phyloP scores from a whole-genome alignment of 2,113 vertebrate genomes.

The Malurus alboscapulatus region DNA sequence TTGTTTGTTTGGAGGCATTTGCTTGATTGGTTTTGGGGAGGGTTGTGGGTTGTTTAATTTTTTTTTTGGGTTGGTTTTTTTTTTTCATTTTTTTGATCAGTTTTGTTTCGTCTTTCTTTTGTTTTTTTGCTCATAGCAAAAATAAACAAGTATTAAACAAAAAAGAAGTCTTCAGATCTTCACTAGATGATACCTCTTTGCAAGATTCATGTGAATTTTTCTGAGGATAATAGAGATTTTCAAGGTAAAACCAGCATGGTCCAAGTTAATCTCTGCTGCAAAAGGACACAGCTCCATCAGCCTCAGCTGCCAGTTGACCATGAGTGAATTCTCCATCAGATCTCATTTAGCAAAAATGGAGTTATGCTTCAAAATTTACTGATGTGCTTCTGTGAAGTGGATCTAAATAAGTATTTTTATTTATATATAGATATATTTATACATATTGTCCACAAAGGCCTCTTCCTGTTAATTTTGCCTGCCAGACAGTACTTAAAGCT shows the following conservation, averaged over 20 bases:
- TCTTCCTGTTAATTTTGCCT: slow-evolving; percentile 73
- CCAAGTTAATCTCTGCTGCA: not conserved
- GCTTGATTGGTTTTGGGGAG: not conserved
- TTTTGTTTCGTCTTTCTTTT: not conserved
- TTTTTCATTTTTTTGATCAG: not conserved
- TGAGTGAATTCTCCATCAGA: not conserved
- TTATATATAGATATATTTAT: not conserved
- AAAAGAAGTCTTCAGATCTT: not conserved
- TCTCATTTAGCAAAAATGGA: slow-evolving; percentile 25
- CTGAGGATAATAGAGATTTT: not conserved
- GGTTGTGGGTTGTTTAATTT: not conserved
- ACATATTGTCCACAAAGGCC: slow-evolving; percentile 11
- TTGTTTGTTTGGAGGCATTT: not conserved
- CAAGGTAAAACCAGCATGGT: not conserved
- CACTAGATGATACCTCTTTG: not conserved
- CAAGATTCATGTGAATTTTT: not conserved
- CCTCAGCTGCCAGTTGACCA: not conserved
- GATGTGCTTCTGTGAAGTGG: not conserved
- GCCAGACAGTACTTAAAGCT: slow-evolving; percentile 64
- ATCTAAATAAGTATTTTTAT: slow-evolving; percentile 55
- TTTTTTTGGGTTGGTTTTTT: not conserved
- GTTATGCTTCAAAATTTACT: slow-evolving; percentile 31
- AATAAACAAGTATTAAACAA: not conserved
- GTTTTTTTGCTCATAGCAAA: not conserved
- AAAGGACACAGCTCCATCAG: not conserved